Evolutionary conservation across 2,113 vertebrate genomes (phyloP), one percentile per base, ranked within the genome.

Genomic region (Neotragus pygmaeus): DNA sequence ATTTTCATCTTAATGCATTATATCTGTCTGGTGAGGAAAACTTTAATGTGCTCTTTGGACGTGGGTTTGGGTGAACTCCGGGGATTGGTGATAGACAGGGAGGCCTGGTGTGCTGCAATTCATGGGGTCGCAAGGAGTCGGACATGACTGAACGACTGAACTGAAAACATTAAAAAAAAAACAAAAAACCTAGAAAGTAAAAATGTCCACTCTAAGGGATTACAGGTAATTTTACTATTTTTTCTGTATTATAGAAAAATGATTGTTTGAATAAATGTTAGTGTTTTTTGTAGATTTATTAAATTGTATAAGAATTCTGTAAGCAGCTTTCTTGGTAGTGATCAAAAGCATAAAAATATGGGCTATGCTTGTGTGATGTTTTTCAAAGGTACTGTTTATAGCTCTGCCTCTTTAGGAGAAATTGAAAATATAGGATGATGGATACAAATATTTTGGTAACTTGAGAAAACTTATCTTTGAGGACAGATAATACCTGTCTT

Each of bases 1-100:
- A 82, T 97, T 98, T 98, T 94, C 88, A 95, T 98, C 98, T 97
- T 97, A 97, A 94, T 98, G 85, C 16, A 16, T 14, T 98, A 4
- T 97, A 92, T 70, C 84, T 98, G 78, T 94, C 81, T 90, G 83
- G 14, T 77, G 70, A 97, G 66, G 43, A 85, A 93, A 73, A 89
- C 62, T 89, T 95, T 91, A 98, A 84, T 96, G 45, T 17, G 25
- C 21, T 88, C 36, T 84, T 84, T 1, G 3, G 60, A 64, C 7
- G 0, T 33, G 60, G 30, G 30, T 64, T 64, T 64, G 3, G 6
- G 30, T 64, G 30, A 64, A 33, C 30, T 33, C 6, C 7, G 1
- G 14, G 60, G 30, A 14, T 33, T 64, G 30, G 60, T 64, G 14
- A 64, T 64, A 33, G 60, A 33, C 60, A 62, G 14, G 60, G 60